These are phyloP conservation scores for Andrena cerasifolii DNA, from an alignment of 1,140 invertebrate species.

Conservation along the genomic window DNA sequence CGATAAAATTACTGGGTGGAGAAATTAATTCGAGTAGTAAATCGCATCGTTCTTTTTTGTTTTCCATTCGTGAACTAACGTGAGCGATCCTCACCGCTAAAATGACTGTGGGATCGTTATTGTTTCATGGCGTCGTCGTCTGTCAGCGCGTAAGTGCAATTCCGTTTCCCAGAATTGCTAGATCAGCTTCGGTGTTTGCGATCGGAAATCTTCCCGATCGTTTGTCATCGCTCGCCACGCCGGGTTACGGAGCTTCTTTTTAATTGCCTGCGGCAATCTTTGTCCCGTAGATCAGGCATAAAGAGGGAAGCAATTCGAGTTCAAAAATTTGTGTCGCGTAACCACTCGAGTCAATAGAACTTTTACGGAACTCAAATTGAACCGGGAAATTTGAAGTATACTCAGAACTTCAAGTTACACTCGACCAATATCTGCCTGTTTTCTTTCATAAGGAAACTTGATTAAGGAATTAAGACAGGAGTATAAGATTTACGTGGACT, in stretches of 20 bases:
- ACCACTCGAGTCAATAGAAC: too few species aligned
- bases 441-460: too few species aligned
- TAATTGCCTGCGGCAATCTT: background rate
- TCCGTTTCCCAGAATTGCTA: background rate
- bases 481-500: too few species aligned
- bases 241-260: conserved; percentile 7
- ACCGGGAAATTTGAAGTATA: too few species aligned
- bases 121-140: conserved; percentile 27
- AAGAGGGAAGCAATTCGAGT: too few species aligned
- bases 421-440: too few species aligned
- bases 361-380: too few species aligned
- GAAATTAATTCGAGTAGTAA: conserved; percentile 2
- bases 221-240: conserved; percentile 4
- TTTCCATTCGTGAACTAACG: conserved; percentile 3
- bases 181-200: background rate
- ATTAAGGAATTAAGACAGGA: too few species aligned
- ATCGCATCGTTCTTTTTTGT: conserved; percentile 19
- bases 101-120: conserved; percentile 20
- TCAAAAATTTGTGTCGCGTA: too few species aligned
- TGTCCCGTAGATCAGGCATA: too few species aligned
- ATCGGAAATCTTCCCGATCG: background rate
- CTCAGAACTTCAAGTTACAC: too few species aligned
- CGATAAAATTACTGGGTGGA: conserved; percentile 9
- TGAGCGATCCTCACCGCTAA: background rate
- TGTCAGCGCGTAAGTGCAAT: too few species aligned